Base-by-base conservation (phyloP, 2,797 vertebrate genomes). In the Arnoldichthys spilopterus region DNA sequence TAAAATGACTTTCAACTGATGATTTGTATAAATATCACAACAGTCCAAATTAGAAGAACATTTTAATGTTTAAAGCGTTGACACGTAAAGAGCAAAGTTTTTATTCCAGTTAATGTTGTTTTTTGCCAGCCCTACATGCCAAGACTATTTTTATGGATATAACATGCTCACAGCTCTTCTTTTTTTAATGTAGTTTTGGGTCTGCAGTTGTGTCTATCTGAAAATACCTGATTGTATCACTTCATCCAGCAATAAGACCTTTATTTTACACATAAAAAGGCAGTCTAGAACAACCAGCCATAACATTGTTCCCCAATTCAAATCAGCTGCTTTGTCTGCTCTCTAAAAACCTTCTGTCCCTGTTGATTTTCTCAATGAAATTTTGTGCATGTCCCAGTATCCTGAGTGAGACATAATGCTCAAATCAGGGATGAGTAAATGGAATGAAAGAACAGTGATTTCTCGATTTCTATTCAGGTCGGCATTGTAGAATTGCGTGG, bases 381-480 rank as follows among this genome's bases (percentile, higher is more conserved):
- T 81, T 59, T 73, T 66, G 58, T 18, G 20, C 70, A 49, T 77
- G 82, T 85, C 74, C 56, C 9, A 56, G 47, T 61, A 79, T 80
- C 59, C 22, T 53, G 68, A 74, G 32, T 66, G 58, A 76, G 37
- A 51, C 54, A 47, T 74, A 81, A 74, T 66, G 54, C 40, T 62
- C 56, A 67, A 82, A 76, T 82, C 64, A 80, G 76, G 74, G 59
- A 49, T 47, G 63, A 79, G 71, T 56, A 61, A 68, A 61, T 69
- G 63, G 62, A 71, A 72, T 59, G 69, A 78, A 78, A 62, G 79
- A 61, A 74, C 53, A 77, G 71, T 79, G 80, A 80, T 86, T 73
- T 74, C 61, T 76, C 74, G 58, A 73, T 85, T 85, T 73, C 74
- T 76, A 86, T 83, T 81, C 80, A 62, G 78, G 71, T 45, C 72